phyloP scores from a whole-genome alignment of 2,888 invertebrate species.

The Drosophila monieri region DNA sequence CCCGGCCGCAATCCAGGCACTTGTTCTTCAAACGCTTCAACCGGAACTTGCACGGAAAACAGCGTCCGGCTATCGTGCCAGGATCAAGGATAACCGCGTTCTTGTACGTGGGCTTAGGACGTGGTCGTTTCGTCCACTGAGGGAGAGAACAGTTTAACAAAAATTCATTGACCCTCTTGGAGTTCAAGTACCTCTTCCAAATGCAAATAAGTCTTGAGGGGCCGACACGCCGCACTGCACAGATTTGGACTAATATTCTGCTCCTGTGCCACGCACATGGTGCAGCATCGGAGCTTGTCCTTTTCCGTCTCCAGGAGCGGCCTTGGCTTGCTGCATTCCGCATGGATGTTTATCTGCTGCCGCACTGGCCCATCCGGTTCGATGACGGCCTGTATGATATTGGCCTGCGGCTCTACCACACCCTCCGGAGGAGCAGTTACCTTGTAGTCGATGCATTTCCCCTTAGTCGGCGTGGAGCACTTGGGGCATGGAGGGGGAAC shows the following conservation, averaged over 20 bases:
- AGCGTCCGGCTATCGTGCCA: conserved; percentile 54
- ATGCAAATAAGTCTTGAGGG: conserved; percentile 51
- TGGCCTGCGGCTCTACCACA: not conserved
- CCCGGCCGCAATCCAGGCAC: conserved; percentile 47
- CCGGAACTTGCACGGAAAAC: conserved; percentile 58
- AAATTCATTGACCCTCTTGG: too few relatives aligned
- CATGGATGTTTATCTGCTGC: conserved; percentile 35
- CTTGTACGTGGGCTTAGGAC: conserved; percentile 54
- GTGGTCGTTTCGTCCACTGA: conserved; percentile 52
- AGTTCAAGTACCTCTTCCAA: conserved; percentile 50
- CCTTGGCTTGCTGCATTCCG: conserved; percentile 25
- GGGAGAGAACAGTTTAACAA: too few relatives aligned
- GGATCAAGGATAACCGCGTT: conserved; percentile 48
- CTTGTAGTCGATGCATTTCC: conserved; percentile 47
- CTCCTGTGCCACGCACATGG: conserved; percentile 43
- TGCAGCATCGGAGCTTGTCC: conserved; percentile 31
- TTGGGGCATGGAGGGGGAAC: not conserved
- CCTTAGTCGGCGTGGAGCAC: conserved; percentile 48
- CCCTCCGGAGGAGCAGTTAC: not conserved
- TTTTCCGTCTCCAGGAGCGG: not conserved
- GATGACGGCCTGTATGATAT: conserved; percentile 3
- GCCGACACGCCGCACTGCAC: conserved; percentile 50
- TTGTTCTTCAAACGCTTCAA: conserved; percentile 44
- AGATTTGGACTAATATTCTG: conserved; percentile 37
- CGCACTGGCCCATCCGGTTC: conserved; percentile 41